phyloP scores from a whole-genome alignment of 2,888 invertebrate genomes.

The Acanthosepion lycidas region DNA sequence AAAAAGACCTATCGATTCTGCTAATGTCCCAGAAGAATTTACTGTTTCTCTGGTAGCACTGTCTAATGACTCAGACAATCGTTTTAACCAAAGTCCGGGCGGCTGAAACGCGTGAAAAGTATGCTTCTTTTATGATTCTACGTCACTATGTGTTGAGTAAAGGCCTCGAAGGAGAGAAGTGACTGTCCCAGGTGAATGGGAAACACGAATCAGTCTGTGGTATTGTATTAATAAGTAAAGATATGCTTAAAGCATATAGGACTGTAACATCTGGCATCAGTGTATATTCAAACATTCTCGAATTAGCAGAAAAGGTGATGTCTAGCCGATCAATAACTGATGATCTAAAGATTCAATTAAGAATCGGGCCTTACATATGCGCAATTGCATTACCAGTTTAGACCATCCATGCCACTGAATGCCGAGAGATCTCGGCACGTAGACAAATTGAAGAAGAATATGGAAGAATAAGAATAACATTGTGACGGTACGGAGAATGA shows the following conservation, averaged over 20 bases:
- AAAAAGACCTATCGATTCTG: neutral
- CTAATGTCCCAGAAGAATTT: neutral
- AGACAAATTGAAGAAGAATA: too few species aligned
- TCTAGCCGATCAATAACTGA: neutral
- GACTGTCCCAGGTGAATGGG: neutral
- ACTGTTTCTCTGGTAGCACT: neutral
- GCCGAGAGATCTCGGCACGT: too few species aligned
- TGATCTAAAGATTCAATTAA: neutral
- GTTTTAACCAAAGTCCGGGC: neutral
- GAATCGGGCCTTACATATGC: neutral
- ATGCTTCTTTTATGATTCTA: neutral
- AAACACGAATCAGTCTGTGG: neutral
- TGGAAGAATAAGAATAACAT: too few species aligned
- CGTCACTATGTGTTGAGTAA: neutral
- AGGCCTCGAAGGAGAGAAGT: neutral
- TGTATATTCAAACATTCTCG: neutral
- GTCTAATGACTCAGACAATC: neutral
- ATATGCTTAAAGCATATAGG: neutral
- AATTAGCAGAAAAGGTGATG: neutral
- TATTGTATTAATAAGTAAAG: neutral
- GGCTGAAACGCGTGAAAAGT: neutral
- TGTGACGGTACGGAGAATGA: too few species aligned
- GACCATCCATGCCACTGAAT: too few species aligned
- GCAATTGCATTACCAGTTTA: too few species aligned
- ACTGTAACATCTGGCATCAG: neutral